Base-by-base conservation (phyloP, 1,140 invertebrate species). In the Physella acuta region DNA sequence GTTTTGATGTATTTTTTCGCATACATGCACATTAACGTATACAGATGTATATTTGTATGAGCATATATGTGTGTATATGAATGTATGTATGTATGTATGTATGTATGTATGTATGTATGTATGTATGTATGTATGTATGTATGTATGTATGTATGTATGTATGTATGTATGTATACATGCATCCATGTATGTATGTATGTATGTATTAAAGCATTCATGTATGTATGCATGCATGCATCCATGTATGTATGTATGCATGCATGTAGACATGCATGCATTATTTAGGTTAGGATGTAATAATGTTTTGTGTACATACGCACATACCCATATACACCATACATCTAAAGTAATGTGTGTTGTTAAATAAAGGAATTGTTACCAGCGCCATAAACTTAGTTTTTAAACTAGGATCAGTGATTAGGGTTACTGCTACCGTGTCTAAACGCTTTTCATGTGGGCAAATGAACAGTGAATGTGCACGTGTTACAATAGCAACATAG, bases 111-210 rank as follows among this genome's bases (percentile, higher is more conserved):
- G 39, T 67, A 67, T 61, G 39, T 66, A 71, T 60, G 39, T 71
- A 71, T 67, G 39, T 66, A 67, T 37, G 53, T 66, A 67, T 67
- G 51, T 71, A 71, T 71, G 37, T 71, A 71, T 71, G 53, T 44
- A 59, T 58, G 53, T 67, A 60, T 71, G 53, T 59, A 60, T 71
- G 63, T 67, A 67, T 71, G 52, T 60, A 58, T 66, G 16, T 56
- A 56, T 56, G 16, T 56, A 56, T 56, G 16, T 56, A 56, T 56
- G 16, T 56, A 56, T 56, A 8, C 53, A 56, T 56, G 16, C 53
- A 56, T 56, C 14, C 53, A 56, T 56, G 16, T 24, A 56, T 56
- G 16, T 8, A 16, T 56, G 26, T 26, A 56, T 56, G 26, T 11
- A 56, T 20, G 16, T 26, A 56, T 56, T 8, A 14, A 56, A 17